phyloP scores from a whole-genome alignment of 2,888 invertebrate species.

The Parnassius apollo region DNA sequence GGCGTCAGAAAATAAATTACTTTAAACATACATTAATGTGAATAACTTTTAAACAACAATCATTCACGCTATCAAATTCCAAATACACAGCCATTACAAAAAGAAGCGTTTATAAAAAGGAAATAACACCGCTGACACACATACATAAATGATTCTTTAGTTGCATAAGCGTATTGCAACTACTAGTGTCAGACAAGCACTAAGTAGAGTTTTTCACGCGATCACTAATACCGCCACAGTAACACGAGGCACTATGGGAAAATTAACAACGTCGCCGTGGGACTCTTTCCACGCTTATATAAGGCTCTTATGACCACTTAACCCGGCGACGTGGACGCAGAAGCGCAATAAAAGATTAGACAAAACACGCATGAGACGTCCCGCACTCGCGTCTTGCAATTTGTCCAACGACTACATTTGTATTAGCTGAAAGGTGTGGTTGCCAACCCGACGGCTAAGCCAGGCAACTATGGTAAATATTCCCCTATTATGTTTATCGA shows the following conservation, averaged over 20 bases:
- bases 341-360: slow-evolving; percentile 29
- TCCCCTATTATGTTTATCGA: no score
- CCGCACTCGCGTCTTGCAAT: slow-evolving; percentile 2
- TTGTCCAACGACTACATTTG: slow-evolving; percentile 24
- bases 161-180: no score
- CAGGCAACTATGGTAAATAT: no score
- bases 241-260: slow-evolving; percentile 32
- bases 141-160: no score
- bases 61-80: no score
- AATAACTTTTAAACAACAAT: no score
- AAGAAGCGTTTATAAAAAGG: no score
- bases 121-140: no score
- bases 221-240: slow-evolving; percentile 16
- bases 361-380: slow-evolving; percentile 13
- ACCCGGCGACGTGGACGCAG: slow-evolving; percentile 5
- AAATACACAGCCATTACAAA: no score
- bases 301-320: slow-evolving; percentile 23
- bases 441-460: no score
- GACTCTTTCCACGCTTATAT: slow-evolving; percentile 41
- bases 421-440: slow-evolving; percentile 5
- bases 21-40: no score
- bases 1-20: no score
- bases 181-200: background rate
- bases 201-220: slow-evolving; percentile 7
- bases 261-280: slow-evolving; percentile 27